These are phyloP conservation scores for Mohoua ochrocephala DNA, from an alignment of 2,113 vertebrate species.

Conservation along the genomic window DNA sequence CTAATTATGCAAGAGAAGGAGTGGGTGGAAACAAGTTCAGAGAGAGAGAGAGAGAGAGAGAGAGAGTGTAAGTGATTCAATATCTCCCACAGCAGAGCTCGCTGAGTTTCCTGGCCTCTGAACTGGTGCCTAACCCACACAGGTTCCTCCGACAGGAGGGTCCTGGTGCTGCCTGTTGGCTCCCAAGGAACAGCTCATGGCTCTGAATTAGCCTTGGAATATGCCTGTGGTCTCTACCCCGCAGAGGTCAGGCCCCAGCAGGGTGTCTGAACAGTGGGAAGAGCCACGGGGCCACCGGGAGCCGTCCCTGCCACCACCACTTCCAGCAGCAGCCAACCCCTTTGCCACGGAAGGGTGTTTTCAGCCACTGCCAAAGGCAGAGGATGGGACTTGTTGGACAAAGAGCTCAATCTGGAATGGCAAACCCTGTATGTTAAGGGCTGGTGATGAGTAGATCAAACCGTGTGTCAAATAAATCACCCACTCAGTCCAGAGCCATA, in stretches of 20 bases:
- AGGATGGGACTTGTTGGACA: neutral
- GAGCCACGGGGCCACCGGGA: neutral
- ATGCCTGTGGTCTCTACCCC: neutral
- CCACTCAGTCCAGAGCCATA: slow-evolving; percentile 45
- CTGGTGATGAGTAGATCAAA: slow-evolving; percentile 25
- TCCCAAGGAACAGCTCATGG: neutral
- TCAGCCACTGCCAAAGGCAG: neutral
- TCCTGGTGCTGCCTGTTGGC: neutral
- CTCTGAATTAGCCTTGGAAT: neutral
- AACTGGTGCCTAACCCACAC: neutral
- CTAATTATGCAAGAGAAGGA: slow-evolving; percentile 45
- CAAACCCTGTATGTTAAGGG: neutral
- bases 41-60: neutral
- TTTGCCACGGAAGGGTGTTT: neutral
- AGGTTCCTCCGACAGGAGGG: neutral
- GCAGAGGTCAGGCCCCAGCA: neutral
- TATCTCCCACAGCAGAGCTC: neutral
- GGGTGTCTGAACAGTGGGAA: no score
- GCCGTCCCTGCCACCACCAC: neutral
- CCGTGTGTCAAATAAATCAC: slow-evolving; percentile 42
- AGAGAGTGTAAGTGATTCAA: neutral
- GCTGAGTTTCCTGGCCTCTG: neutral
- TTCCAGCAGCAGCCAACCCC: neutral
- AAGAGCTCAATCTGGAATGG: neutral
- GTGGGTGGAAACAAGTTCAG: slow-evolving; percentile 56